These are phyloP conservation scores for Lasaia peninsularis DNA, from an alignment of 1,140 invertebrate species.

Conservation along the genomic window DNA sequence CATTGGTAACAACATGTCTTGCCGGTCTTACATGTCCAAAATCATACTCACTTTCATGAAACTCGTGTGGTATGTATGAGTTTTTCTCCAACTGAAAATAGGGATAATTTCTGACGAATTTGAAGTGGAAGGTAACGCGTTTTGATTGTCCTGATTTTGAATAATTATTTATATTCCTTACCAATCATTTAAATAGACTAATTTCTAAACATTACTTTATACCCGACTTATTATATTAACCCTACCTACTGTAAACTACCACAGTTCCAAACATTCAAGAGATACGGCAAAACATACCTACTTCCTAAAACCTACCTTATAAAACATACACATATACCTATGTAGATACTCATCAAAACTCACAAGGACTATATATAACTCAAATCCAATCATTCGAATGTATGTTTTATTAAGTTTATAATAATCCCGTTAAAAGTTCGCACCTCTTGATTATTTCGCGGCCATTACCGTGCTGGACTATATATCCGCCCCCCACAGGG, in stretches of 20 bases:
- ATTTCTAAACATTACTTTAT: too few species aligned
- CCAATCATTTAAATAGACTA: too few species aligned
- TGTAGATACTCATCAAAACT: too few species aligned
- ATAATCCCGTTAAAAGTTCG: neutral
- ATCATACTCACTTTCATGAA: slow-evolving; percentile 18
- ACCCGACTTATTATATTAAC: too few species aligned
- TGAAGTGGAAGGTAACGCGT: slow-evolving; percentile 7
- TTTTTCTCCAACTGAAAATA: slow-evolving; percentile 19
- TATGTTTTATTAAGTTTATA: neutral
- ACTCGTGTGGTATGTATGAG: slow-evolving; percentile 13
- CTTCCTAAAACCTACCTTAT: too few species aligned
- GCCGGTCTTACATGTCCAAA: neutral
- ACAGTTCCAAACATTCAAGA: too few species aligned
- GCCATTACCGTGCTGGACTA: neutral
- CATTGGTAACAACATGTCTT: slow-evolving; percentile 8
- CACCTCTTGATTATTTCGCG: neutral
- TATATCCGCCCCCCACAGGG: slow-evolving; percentile 3
- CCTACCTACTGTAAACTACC: too few species aligned
- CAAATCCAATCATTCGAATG: neutral
- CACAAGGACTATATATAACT: too few species aligned
- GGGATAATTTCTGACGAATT: slow-evolving; percentile 15
- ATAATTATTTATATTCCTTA: too few species aligned
- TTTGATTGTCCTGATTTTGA: slow-evolving; percentile 15
- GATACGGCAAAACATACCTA: too few species aligned
- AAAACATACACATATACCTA: too few species aligned